phyloP scores from a whole-genome alignment of 2,113 vertebrate species.

The Damaliscus lunatus region DNA sequence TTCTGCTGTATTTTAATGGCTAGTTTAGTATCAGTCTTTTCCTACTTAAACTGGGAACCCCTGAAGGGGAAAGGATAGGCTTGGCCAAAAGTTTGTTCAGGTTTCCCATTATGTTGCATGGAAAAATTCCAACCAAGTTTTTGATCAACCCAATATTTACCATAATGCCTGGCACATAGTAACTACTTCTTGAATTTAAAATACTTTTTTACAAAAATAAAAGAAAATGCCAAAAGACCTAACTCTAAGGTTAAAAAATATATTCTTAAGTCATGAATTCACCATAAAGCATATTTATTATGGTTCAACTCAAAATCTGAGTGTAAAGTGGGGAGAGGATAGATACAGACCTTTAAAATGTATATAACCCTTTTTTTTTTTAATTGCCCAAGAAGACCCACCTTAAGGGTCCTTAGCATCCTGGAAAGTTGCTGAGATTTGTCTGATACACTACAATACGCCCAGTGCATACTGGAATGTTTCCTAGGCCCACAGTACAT shows the following conservation, averaged over 20 bases:
- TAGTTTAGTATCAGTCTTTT: background rate
- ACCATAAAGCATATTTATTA: background rate
- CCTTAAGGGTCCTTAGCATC: background rate
- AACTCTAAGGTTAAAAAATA: background rate
- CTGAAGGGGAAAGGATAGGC: background rate
- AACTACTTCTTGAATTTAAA: background rate
- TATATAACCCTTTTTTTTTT: background rate
- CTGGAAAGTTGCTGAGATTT: background rate
- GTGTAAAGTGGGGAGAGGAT: background rate
- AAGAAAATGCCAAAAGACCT: background rate
- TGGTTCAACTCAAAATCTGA: background rate
- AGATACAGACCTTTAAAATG: background rate
- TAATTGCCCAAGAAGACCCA: background rate
- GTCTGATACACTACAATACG: background rate
- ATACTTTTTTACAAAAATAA: conserved; percentile 19
- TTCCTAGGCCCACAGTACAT: background rate
- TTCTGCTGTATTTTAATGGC: background rate
- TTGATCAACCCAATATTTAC: background rate
- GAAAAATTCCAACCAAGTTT: background rate
- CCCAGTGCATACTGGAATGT: background rate
- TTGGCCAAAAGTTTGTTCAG: background rate
- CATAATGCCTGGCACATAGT: background rate
- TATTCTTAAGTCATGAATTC: background rate
- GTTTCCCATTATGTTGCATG: background rate
- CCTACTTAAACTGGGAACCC: background rate